Percentiles rank a stretch among this genome's conserved stretches.
Conservation (phyloP, 2,113 vertebrate genomes). For the Bolborhynchus lineola region DNA sequence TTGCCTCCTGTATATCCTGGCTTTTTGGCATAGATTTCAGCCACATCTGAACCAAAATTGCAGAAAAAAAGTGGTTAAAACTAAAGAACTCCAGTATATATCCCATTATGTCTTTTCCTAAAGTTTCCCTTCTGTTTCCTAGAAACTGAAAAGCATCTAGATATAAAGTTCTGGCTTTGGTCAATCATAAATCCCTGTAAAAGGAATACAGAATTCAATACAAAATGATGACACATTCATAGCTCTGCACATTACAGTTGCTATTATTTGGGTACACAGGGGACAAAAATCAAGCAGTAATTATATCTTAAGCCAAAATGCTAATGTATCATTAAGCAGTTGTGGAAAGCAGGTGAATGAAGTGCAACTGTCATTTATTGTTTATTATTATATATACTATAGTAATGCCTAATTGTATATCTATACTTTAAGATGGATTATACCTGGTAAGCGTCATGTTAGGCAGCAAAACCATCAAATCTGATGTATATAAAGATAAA, state of each 20-base stretch:
- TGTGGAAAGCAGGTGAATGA: not conserved
- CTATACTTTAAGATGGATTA: not conserved
- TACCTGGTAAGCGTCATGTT: not conserved
- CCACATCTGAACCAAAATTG: not conserved
- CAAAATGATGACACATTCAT: not conserved
- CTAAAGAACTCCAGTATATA: not conserved
- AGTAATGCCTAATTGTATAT: not conserved
- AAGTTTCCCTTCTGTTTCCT: not conserved
- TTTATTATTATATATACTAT: not conserved
- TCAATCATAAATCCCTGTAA: not conserved
- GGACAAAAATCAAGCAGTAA: not conserved
- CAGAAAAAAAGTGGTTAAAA: not conserved
- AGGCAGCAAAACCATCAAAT: not conserved
- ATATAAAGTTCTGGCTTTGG: not conserved
- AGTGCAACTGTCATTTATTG: not conserved
- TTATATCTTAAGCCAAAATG: not conserved
- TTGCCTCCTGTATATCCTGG: not conserved
- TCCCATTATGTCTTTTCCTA: not conserved
- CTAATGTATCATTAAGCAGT: not conserved
- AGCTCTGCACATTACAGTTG: not conserved
- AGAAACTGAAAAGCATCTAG: not conserved
- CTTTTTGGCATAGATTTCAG: conserved; percentile 4
- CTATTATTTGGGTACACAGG: not conserved
- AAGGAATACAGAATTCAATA: not conserved
- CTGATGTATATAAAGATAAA: not conserved